Conservation (phyloP, 2,113 vertebrate genomes). For the Ifrita kowaldi region DNA sequence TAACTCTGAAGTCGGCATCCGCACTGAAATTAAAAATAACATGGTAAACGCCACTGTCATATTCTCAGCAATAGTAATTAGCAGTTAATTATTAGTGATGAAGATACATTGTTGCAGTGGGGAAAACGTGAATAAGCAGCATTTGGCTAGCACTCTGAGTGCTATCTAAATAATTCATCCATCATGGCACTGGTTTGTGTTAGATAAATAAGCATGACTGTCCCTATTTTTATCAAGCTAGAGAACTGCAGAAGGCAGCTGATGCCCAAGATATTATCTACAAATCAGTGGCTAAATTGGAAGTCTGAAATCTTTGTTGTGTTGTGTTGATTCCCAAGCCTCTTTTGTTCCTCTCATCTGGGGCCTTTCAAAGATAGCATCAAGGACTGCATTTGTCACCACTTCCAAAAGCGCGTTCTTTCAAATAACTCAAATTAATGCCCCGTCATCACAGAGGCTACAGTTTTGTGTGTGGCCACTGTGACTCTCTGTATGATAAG, state of each 20-base stretch:
- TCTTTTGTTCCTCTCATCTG: background rate
- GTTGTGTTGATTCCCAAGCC: background rate
- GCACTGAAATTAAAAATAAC: slow-evolving; percentile 7
- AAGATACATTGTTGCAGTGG: slow-evolving; percentile 44
- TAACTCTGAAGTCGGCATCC: slow-evolving; percentile 19
- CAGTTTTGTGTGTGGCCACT: background rate
- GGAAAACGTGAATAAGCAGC: slow-evolving; percentile 42
- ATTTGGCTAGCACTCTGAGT: background rate
- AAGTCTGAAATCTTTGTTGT: background rate
- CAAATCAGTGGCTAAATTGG: background rate
- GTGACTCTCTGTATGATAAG: background rate
- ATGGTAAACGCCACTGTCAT: background rate
- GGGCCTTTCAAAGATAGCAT: background rate
- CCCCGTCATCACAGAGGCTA: background rate
- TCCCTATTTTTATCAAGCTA: slow-evolving; percentile 6
- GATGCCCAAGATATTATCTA: background rate
- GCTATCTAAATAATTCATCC: slow-evolving; percentile 31
- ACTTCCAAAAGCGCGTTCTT: background rate
- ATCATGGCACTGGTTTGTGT: background rate
- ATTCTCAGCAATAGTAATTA: slow-evolving; percentile 31
- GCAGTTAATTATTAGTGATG: slow-evolving; percentile 50
- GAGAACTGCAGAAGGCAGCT: slow-evolving; percentile 16
- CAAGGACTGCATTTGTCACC: background rate
- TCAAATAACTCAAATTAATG: background rate
- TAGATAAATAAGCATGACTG: background rate